Evolutionary conservation across 64 coral and sea anemone species (phyloP).

Genomic region (Porites lutea): DNA sequence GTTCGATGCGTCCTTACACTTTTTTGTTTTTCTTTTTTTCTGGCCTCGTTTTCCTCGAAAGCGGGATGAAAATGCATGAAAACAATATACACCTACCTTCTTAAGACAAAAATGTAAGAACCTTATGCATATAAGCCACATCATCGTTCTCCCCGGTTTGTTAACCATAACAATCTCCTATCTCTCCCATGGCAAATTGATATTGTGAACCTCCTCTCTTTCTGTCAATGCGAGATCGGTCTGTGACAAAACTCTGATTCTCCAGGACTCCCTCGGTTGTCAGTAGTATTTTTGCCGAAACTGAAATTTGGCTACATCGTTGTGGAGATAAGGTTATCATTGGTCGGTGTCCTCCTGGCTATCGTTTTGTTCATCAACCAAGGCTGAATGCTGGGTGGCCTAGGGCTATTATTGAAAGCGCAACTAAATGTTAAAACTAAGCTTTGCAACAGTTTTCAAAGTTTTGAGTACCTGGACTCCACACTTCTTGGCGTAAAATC

Average conservation of each 20-base stretch:
- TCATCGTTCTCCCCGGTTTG: background rate
- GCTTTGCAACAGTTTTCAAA: background rate
- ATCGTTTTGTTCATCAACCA: slow-evolving; percentile 21
- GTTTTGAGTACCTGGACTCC: slow-evolving; percentile 46
- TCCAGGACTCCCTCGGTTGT: slow-evolving; percentile 1
- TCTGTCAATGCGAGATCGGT: background rate
- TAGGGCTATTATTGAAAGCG: slow-evolving; percentile 20
- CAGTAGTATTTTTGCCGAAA: background rate
- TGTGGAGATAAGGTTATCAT: slow-evolving; percentile 14
- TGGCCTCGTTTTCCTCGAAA: too few species aligned
- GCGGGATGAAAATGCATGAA: too few species aligned
- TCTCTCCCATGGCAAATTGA: background rate
- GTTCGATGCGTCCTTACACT: too few species aligned
- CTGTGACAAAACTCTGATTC: slow-evolving; percentile 18
- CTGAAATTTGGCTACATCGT: slow-evolving; percentile 6
- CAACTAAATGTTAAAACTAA: slow-evolving; percentile 9
- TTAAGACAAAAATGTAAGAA: too few species aligned
- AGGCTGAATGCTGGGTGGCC: slow-evolving; percentile 18
- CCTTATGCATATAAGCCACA: too few species aligned
- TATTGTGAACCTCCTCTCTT: background rate
- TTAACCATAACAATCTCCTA: background rate
- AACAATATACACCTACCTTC: too few species aligned
- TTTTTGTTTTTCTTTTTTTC: too few species aligned
- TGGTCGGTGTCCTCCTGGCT: slow-evolving; percentile 25
- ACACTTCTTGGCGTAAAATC: background rate